Base-by-base conservation (phyloP, 2,888 invertebrate species). In the Abrostola triplasia region DNA sequence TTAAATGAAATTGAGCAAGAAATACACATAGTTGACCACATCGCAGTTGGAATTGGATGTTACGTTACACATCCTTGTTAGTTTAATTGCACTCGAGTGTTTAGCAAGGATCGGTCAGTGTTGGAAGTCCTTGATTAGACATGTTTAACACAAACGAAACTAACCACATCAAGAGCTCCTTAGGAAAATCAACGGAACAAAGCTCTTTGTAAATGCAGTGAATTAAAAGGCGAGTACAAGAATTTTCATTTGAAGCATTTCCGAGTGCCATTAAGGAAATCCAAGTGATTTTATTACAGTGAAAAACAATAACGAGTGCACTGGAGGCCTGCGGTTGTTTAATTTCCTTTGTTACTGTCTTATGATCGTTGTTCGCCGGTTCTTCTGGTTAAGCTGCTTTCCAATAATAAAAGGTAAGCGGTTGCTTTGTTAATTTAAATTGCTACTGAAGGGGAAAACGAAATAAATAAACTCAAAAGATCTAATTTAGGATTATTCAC, bases 321-420 rank as follows among this genome's bases (percentile, higher is more conserved):
- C 24, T 47, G 54, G 50, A 36, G 58, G 49, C 24, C 48, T 69
- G 68, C 64, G 78, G 75, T 77, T 75, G 47, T 61, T 67, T 77
- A 68, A 76, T 79, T 82, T 81, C 79, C 79, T 81, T 78, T 76
- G 67, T 77, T 76, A 76, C 54, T 53, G 62, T 59, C 41, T 67
- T 61, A 59, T 70, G 57, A 61, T 52, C 56, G 67, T 74, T 56
- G 69, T 79, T 64, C 65, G 60, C 72, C 65, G 62, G 70, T 73
- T 65, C 64, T 64, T 70, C 59, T 42, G 67, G 70, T 67, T 67
- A 68, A 67, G 70, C 70, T 67, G 62, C 56, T 64, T 71, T 50
- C 47, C 9, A n/a, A 13, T 48, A 24, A 50, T 48, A 59, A 63
- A 42, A 53, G 35, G 62, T 73, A 58, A 37, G 10, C 10, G 40